Conservation (phyloP, 2,888 invertebrate species). For the Anthrax anthrax region DNA sequence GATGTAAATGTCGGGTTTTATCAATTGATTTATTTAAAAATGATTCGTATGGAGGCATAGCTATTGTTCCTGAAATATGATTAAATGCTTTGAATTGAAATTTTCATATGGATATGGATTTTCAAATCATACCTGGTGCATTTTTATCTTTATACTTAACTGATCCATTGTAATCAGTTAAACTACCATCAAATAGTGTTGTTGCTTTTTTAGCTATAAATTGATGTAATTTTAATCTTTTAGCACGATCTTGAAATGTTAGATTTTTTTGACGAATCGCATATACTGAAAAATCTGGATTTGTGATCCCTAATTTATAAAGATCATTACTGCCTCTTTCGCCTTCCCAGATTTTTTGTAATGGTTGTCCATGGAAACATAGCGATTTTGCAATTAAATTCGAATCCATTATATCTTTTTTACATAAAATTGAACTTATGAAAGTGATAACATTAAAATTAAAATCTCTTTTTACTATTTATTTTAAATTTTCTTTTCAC, state of each 20-base stretch:
- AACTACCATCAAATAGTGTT: conserved; percentile 50
- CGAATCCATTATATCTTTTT: conserved; percentile 20
- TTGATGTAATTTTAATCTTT: conserved; percentile 69
- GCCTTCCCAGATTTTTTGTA: conserved; percentile 77
- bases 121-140: too few relatives aligned
- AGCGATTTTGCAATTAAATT: conserved; percentile 49
- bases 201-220: conserved; percentile 76
- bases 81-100: too few relatives aligned
- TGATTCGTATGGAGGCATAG: conserved; percentile 76
- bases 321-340: conserved; percentile 68
- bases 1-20: conserved; percentile 56
- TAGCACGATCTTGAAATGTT: conserved; percentile 70
- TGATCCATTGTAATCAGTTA: conserved; percentile 36
- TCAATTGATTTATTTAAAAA: conserved; percentile 58
- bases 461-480: too few relatives aligned
- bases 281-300: conserved; percentile 60
- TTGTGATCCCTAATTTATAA: conserved; percentile 43
- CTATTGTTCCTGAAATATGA: conserved; percentile 17
- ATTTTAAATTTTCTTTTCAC: too few relatives aligned
- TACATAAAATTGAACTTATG: not conserved
- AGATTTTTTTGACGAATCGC: conserved; percentile 66
- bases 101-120: too few relatives aligned
- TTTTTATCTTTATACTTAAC: conserved; percentile 16
- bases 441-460: too few relatives aligned
- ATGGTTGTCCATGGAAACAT: conserved; percentile 74